phyloP scores from a whole-genome alignment of 2,888 invertebrate species.

The Fissipunctia ypsillon region DNA sequence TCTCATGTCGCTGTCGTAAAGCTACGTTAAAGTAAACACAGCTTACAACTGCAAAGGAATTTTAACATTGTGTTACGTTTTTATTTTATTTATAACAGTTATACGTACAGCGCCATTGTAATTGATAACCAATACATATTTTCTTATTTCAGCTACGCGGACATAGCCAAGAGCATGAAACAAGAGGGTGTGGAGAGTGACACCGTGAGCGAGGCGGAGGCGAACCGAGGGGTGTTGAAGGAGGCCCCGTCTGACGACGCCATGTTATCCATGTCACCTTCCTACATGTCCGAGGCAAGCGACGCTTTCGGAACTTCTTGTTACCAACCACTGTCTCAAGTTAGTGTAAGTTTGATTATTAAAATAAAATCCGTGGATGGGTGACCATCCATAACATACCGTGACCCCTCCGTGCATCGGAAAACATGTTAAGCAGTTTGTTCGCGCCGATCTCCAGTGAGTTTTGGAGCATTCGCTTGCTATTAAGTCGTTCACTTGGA shows the following conservation, averaged over 20 bases:
- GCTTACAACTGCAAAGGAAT: background rate
- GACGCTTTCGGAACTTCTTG: slow-evolving; percentile 74
- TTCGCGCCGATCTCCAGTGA: too few relatives aligned
- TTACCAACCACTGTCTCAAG: slow-evolving; percentile 76
- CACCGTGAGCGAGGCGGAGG: slow-evolving; percentile 66
- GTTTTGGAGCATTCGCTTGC: too few relatives aligned
- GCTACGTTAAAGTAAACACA: background rate
- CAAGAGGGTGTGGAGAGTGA: slow-evolving; percentile 75
- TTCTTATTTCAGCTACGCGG: slow-evolving; percentile 91
- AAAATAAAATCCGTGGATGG: background rate
- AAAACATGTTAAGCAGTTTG: background rate
- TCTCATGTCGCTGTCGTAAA: background rate
- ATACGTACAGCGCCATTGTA: background rate
- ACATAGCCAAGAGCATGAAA: slow-evolving; percentile 92
- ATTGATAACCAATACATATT: background rate
- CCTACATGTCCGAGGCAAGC: slow-evolving; percentile 80
- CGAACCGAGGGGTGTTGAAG: slow-evolving; percentile 62
- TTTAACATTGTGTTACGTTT: background rate
- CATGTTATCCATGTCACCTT: slow-evolving; percentile 75
- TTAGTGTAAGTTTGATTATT: slow-evolving; percentile 49
- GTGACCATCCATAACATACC: background rate
- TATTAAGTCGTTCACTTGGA: too few relatives aligned
- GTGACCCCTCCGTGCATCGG: background rate
- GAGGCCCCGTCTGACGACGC: slow-evolving; percentile 72
- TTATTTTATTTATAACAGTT: background rate